A percentile compares a stretch with the other conserved stretches of the same genome.
phyloP scores from a whole-genome alignment of 2,888 invertebrate genomes.

The Latrodectus elegans region DNA sequence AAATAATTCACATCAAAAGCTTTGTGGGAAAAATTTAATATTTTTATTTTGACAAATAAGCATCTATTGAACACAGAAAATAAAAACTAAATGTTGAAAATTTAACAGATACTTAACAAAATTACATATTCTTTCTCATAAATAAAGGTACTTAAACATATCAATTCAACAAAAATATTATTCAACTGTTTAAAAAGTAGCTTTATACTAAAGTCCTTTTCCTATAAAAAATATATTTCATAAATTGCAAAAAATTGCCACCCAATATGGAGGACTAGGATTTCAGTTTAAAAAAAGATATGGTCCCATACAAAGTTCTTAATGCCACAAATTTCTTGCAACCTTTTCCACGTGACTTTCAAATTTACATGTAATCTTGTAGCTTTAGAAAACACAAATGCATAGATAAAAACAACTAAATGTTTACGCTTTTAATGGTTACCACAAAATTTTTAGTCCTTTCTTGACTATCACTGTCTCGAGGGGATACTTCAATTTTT shows the following conservation, averaged over 20 bases:
- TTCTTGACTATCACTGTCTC: conserved; percentile 32
- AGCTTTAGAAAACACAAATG: not conserved
- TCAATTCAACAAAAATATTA: too few relatives aligned
- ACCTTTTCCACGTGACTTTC: not conserved
- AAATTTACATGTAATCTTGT: not conserved
- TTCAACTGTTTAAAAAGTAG: not conserved
- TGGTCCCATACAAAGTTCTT: conserved; percentile 56
- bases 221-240: not conserved
- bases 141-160: too few relatives aligned
- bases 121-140: too few relatives aligned
- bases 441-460: conserved; percentile 65
- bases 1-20: too few relatives aligned
- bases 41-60: too few relatives aligned
- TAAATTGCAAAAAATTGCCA: not conserved
- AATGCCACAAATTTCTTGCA: not conserved
- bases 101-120: too few relatives aligned
- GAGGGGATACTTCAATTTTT: conserved; percentile 25
- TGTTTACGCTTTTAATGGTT: conserved; percentile 68
- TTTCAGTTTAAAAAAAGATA: conserved; percentile 39
- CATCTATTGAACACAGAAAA: too few relatives aligned
- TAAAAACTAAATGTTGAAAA: too few relatives aligned
- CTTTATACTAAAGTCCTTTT: conserved; percentile 2
- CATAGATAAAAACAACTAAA: not conserved
- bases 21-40: too few relatives aligned
- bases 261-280: not conserved